Evolutionary conservation across 1,140 invertebrate species (phyloP).

Genomic region (Leptinotarsa defecta): DNA sequence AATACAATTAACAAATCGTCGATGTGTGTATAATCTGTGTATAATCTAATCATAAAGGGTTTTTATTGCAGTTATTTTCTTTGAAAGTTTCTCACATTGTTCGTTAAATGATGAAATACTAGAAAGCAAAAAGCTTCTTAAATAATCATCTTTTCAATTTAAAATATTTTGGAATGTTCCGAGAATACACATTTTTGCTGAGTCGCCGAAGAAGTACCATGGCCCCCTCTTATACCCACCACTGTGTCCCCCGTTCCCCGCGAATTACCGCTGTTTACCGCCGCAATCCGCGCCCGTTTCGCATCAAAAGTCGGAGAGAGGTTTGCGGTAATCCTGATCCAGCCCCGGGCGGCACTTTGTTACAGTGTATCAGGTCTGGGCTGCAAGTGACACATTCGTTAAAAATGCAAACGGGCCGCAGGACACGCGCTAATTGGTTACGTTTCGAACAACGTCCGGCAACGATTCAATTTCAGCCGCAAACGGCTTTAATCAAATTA

Average conservation of each 20-base stretch:
- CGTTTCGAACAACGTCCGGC: conserved; percentile 34
- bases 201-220: not conserved
- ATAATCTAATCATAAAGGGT: too few relatives aligned
- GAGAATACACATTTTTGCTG: too few relatives aligned
- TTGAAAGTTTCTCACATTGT: too few relatives aligned
- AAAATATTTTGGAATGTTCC: too few relatives aligned
- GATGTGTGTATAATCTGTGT: not conserved
- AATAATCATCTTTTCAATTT: not conserved
- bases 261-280: conserved; percentile 29
- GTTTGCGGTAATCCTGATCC: conserved; percentile 28
- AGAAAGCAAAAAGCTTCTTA: not conserved
- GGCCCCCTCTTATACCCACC: too few relatives aligned
- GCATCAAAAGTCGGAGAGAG: conserved; percentile 13
- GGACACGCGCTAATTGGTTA: conserved; percentile 50
- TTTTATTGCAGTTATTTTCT: too few relatives aligned
- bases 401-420: conserved; percentile 49
- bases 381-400: conserved; percentile 55
- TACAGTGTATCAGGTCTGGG: conserved; percentile 48
- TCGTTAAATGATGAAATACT: too few relatives aligned
- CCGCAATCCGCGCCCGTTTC: conserved; percentile 14
- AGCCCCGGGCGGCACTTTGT: conserved; percentile 27
- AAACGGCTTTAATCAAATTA: conserved; percentile 53
- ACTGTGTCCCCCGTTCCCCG: not conserved
- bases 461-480: conserved; percentile 44
- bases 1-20: not conserved